A percentile compares a stretch with the other conserved stretches of the same genome.
phyloP scores from a whole-genome alignment of 2,113 vertebrate species.

The Ameiurus melas region DNA sequence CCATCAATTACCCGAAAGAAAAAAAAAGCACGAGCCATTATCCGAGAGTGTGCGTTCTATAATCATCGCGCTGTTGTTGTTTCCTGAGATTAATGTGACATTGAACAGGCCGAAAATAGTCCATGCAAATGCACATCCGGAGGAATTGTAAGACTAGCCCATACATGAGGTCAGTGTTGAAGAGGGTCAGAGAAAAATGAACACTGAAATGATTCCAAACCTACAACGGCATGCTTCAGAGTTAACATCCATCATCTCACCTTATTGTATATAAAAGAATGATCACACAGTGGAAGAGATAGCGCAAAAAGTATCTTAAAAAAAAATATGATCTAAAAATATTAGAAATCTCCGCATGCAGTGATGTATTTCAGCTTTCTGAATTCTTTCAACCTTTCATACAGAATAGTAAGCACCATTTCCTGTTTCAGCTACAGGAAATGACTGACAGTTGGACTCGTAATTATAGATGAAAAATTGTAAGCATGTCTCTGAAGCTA shows the following conservation, averaged over 20 bases:
- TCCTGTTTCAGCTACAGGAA: neutral
- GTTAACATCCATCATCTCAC: neutral
- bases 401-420: neutral
- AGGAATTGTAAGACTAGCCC: constrained; percentile 38
- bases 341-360: neutral
- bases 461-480: neutral
- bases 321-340: neutral
- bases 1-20: constrained; percentile 50
- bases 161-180: constrained; percentile 19
- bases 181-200: neutral
- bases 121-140: constrained; percentile 42
- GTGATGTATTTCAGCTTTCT: neutral
- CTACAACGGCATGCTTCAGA: neutral
- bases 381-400: neutral
- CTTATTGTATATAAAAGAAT: neutral
- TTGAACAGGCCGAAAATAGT: constrained; percentile 39
- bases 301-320: neutral
- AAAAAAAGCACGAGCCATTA: constrained; percentile 50
- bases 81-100: constrained; percentile 44
- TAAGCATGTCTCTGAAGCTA: neutral
- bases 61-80: constrained; percentile 54
- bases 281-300: neutral
- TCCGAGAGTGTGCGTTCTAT: constrained; percentile 49
- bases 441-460: neutral
- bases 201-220: neutral